phyloP scores from a whole-genome alignment of 2,797 vertebrate genomes.

The Gephyroberyx darwinii region DNA sequence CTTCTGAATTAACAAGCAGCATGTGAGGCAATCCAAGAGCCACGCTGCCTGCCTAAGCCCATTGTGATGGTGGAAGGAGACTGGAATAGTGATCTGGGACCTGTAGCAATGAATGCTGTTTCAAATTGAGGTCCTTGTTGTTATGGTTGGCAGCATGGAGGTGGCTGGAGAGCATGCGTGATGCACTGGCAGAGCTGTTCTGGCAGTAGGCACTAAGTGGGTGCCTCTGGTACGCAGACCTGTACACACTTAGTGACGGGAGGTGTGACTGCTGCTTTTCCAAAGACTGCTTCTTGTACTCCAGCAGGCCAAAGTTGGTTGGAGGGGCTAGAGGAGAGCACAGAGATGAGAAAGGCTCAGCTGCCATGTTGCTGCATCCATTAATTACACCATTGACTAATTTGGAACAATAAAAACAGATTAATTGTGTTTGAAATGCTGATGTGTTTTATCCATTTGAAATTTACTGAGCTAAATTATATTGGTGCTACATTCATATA shows the following conservation, averaged over 20 bases:
- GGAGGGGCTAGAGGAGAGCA: conserved; percentile 77
- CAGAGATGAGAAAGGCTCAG: conserved; percentile 44
- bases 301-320: conserved; percentile 77
- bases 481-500: conserved; percentile 18
- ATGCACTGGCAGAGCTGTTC: conserved; percentile 58
- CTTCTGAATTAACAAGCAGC: conserved; percentile 30
- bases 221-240: conserved; percentile 72
- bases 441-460: conserved; percentile 36
- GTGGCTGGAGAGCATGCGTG: conserved; percentile 60
- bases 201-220: conserved; percentile 61
- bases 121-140: conserved; percentile 72
- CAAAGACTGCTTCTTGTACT: conserved; percentile 69
- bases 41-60: conserved; percentile 10
- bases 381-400: conserved; percentile 69
- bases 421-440: conserved; percentile 60
- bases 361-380: conserved; percentile 51
- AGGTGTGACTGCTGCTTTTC: conserved; percentile 39
- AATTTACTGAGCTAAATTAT: conserved; percentile 36
- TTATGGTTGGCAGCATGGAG: conserved; percentile 56
- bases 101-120: conserved; percentile 52
- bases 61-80: conserved; percentile 37
- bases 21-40: conserved; percentile 22
- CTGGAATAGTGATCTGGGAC: conserved; percentile 62
- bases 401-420: conserved; percentile 60
- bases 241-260: conserved; percentile 71